A percentile compares a stretch with the other conserved stretches of the same genome.
Evolutionary conservation across 2,888 invertebrate genomes (phyloP).

Genomic region (Noctuana brunneofusca): DNA sequence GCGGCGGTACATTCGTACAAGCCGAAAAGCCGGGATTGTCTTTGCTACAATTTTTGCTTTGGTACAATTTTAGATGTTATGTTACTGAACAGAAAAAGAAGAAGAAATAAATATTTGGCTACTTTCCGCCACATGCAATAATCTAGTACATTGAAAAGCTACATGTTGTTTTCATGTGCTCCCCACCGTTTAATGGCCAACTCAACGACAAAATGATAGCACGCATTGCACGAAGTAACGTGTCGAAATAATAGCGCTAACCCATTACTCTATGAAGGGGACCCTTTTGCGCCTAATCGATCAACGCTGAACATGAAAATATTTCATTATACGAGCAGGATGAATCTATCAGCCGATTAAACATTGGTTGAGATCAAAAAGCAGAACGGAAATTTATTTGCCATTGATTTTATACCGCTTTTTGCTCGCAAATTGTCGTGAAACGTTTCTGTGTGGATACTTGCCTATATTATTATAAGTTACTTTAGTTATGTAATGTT

Average conservation of each 20-base stretch:
- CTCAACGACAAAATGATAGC: constrained; percentile 32
- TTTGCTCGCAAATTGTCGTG: background rate
- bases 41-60: too few relatives aligned
- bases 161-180: constrained; percentile 32
- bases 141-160: constrained; percentile 24
- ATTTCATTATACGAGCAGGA: constrained; percentile 32
- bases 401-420: constrained; percentile 7
- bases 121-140: constrained; percentile 9
- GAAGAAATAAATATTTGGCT: background rate
- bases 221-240: constrained; percentile 31
- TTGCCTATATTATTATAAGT: too few relatives aligned
- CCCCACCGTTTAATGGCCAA: constrained; percentile 30
- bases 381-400: constrained; percentile 11
- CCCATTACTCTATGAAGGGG: constrained; percentile 34
- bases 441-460: too few relatives aligned
- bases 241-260: constrained; percentile 35
- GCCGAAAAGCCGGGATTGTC: too few relatives aligned
- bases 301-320: constrained; percentile 33
- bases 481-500: too few relatives aligned
- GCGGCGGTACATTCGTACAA: too few relatives aligned
- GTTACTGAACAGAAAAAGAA: background rate
- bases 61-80: too few relatives aligned
- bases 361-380: constrained; percentile 27
- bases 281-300: constrained; percentile 33
- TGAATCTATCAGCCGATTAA: constrained; percentile 32